These are phyloP conservation scores for Geotrypetes seraphini DNA, from an alignment of 2,797 vertebrate genomes.

Conservation along the genomic window DNA sequence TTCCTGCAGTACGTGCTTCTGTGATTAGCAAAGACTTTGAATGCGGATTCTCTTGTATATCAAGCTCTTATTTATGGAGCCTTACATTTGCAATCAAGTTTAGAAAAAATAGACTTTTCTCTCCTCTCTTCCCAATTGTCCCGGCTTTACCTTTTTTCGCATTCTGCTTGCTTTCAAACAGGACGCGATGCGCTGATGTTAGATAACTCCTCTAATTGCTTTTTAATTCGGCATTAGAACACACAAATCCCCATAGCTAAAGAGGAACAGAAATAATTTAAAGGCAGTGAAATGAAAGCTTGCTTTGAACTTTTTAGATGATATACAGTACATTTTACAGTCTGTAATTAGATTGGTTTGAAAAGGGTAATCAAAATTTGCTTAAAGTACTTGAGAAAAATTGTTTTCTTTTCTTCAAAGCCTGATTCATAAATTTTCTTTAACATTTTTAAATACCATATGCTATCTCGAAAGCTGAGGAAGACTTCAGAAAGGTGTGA, in stretches of 20 bases:
- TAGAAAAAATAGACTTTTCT: background rate
- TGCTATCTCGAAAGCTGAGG: conserved; percentile 5
- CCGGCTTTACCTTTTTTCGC: too few species aligned
- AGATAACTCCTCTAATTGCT: conserved; percentile 35
- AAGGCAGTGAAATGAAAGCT: conserved; percentile 29
- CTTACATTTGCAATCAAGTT: background rate
- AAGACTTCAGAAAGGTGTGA: too few species aligned
- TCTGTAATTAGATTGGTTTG: conserved; percentile 32
- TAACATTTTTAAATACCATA: background rate
- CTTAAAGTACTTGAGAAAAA: conserved; percentile 15
- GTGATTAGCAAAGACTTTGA: background rate
- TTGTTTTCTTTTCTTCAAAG: conserved; percentile 7
- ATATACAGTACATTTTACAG: background rate
- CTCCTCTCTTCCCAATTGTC: background rate
- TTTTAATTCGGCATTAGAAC: conserved; percentile 30
- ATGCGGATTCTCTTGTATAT: background rate
- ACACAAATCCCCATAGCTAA: conserved; percentile 23
- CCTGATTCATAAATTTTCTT: background rate
- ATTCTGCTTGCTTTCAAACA: conserved; percentile 17
- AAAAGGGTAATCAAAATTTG: conserved; percentile 32
- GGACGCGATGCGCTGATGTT: conserved; percentile 7
- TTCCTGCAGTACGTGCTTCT: too few species aligned
- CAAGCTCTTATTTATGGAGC: too few species aligned
- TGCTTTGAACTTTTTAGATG: conserved; percentile 18
- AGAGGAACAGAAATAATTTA: conserved; percentile 27